These are phyloP conservation scores for Chelonoidis abingdonii DNA, from an alignment of 2,113 vertebrate genomes.

Conservation along the genomic window DNA sequence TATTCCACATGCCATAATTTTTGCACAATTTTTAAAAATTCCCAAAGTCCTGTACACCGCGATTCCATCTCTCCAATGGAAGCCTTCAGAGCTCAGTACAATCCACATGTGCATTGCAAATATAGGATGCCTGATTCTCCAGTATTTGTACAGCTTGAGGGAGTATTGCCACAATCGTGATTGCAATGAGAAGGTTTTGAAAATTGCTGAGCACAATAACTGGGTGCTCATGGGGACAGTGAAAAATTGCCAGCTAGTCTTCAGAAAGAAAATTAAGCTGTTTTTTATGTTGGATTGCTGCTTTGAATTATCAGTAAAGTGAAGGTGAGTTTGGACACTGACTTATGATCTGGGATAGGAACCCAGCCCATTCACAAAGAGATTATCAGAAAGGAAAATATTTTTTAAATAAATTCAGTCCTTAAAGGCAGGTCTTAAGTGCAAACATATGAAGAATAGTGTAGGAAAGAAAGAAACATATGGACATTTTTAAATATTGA, in stretches of 20 bases:
- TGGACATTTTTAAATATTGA: rapidly evolving
- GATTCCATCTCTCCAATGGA: neutral
- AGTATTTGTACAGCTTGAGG: neutral
- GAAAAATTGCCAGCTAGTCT: neutral
- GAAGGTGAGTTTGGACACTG: neutral
- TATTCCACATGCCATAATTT: neutral
- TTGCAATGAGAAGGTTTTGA: neutral
- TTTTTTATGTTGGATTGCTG: neutral
- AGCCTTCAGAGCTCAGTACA: neutral
- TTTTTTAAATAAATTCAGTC: rapidly evolving
- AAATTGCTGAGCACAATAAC: neutral
- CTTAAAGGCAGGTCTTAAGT: neutral
- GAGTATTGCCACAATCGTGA: neutral
- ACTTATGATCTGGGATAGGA: neutral
- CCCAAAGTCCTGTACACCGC: neutral
- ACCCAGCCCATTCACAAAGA: neutral
- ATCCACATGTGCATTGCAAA: neutral
- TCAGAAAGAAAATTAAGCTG: slow-evolving; percentile 6
- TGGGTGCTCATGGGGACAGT: neutral
- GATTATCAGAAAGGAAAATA: neutral
- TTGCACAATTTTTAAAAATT: neutral
- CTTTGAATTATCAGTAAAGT: neutral
- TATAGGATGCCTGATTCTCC: neutral
- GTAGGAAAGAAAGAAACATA: neutral
- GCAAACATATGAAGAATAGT: neutral